These are phyloP conservation scores for Chrysemys picta DNA, from an alignment of 2,113 vertebrate genomes.

Conservation along the genomic window DNA sequence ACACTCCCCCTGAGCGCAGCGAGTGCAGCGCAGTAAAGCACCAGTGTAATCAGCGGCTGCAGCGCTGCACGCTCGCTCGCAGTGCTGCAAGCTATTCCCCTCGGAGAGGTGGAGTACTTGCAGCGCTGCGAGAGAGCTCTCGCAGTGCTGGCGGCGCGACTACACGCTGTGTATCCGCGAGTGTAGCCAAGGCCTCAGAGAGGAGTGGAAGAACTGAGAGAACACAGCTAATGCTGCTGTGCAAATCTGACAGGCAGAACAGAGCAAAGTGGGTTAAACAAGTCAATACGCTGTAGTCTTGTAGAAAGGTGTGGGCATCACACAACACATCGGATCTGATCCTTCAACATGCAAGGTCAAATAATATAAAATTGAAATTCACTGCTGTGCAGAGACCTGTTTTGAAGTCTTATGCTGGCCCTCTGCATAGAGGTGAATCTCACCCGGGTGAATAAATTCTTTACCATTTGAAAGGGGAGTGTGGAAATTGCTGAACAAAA, in stretches of 20 bases:
- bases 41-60: no score
- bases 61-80: no score
- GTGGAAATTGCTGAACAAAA: neutral
- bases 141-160: no score
- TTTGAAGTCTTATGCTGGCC: neutral
- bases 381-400: neutral
- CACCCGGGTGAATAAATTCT: neutral
- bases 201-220: constrained; percentile 7
- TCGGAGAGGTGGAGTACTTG: no score
- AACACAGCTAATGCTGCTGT: neutral
- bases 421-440: neutral
- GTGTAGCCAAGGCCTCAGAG: neutral
- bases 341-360: neutral
- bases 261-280: constrained; percentile 44
- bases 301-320: neutral
- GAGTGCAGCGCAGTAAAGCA: no score
- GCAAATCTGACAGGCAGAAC: neutral
- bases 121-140: no score
- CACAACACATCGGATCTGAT: neutral
- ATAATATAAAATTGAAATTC: neutral
- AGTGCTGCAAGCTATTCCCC: no score
- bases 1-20: no score
- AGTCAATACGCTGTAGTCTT: neutral
- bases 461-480: neutral
- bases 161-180: no score